Conservation (phyloP, 53 echinoderm and acorn worm species). For the Temnopleurus reevesii region DNA sequence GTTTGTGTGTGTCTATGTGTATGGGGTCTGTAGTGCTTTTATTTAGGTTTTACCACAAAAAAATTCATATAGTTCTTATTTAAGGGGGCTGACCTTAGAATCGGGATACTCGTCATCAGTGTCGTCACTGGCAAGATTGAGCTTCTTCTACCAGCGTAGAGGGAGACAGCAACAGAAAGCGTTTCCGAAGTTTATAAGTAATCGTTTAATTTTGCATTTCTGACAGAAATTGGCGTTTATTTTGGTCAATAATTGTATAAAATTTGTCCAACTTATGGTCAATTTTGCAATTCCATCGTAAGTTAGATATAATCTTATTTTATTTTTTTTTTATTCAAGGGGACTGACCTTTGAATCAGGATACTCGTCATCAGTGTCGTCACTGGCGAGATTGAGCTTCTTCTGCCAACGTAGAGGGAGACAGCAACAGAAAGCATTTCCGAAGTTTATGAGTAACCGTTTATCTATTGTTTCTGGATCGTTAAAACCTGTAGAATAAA, state of each 20-base stretch:
- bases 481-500: background rate
- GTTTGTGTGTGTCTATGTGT: too few species aligned
- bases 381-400: background rate
- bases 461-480: conserved; percentile 18
- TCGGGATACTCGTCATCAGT: background rate
- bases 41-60: too few species aligned
- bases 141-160: background rate
- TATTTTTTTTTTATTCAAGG: too few species aligned
- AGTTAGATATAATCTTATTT: too few species aligned
- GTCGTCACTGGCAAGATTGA: background rate
- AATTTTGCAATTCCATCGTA: too few species aligned
- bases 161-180: conserved; percentile 1
- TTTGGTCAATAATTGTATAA: too few species aligned
- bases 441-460: background rate
- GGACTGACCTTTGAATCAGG: background rate
- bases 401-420: conserved; percentile 1
- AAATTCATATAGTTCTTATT: too few species aligned
- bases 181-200: background rate
- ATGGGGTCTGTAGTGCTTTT: too few species aligned
- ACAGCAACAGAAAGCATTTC: background rate
- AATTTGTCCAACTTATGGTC: too few species aligned
- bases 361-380: background rate
- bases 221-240: too few species aligned
- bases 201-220: too few species aligned
- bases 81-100: background rate